phyloP scores from a whole-genome alignment of 2,113 vertebrate genomes.

The Galemys pyrenaicus region DNA sequence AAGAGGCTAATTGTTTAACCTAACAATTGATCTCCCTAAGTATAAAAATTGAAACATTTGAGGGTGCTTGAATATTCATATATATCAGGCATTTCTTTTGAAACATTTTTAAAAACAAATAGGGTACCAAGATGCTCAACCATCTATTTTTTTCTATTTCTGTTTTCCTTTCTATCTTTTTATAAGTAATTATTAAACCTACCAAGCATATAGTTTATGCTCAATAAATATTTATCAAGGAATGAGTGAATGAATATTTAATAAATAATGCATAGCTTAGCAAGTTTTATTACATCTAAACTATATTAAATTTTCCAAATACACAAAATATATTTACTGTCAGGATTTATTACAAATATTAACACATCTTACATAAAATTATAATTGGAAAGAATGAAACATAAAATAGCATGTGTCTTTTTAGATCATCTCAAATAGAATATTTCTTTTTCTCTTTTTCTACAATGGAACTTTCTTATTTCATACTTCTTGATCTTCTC shows the following conservation, averaged over 20 bases:
- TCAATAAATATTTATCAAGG: conserved; percentile 55
- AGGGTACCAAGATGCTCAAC: not conserved
- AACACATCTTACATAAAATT: not conserved
- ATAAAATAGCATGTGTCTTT: not conserved
- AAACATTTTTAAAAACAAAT: conserved; percentile 2
- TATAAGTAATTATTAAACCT: conserved; percentile 17
- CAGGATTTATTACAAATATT: not conserved
- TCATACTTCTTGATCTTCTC: not conserved
- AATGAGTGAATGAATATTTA: conserved; percentile 33
- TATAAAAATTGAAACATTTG: not conserved
- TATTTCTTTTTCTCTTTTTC: conserved; percentile 4
- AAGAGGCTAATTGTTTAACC: not conserved
- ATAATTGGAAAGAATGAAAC: conserved; percentile 27
- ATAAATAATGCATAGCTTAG: conserved; percentile 35
- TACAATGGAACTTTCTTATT: not conserved
- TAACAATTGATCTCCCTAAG: not conserved
- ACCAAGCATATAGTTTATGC: not conserved
- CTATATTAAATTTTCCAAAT: conserved; percentile 31
- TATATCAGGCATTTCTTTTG: not conserved
- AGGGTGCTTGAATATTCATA: not conserved
- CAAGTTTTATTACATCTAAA: not conserved
- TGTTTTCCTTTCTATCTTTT: not conserved
- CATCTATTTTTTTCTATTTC: not conserved
- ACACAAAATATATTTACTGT: conserved; percentile 1
- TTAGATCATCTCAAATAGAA: conserved; percentile 20